A percentile compares a stretch with the other conserved stretches of the same genome.
These are phyloP conservation scores for Cerastis leucographa DNA, from an alignment of 2,888 invertebrate species.

Conservation along the genomic window DNA sequence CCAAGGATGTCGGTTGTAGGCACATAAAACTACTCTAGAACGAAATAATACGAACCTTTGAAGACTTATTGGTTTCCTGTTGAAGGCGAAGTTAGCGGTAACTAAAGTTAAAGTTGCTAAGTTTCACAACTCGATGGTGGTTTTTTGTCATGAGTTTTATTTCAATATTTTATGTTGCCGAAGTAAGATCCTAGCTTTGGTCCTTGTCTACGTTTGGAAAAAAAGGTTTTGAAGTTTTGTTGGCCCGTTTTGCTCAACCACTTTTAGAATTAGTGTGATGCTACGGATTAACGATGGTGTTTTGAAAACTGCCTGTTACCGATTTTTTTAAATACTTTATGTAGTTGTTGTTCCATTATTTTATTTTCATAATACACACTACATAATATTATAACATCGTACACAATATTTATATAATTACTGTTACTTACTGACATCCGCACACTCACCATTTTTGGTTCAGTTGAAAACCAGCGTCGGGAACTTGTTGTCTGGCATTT, in stretches of 20 bases:
- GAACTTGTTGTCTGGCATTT: too few species aligned
- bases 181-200: background rate
- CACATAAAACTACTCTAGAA: background rate
- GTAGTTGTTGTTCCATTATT: too few species aligned
- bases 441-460: too few species aligned
- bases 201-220: background rate
- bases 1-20: background rate
- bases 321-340: too few species aligned
- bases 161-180: background rate
- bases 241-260: background rate
- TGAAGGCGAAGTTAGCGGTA: conserved; percentile 29
- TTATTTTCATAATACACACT: too few species aligned
- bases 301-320: too few species aligned
- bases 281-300: too few species aligned
- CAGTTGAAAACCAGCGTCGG: too few species aligned
- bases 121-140: background rate
- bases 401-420: too few species aligned
- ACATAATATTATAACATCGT: too few species aligned
- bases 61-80: conserved; percentile 41
- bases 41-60: conserved; percentile 14
- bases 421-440: too few species aligned
- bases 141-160: background rate
- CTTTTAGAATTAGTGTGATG: too few species aligned
- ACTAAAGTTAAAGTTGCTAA: conserved; percentile 24
- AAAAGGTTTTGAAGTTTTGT: background rate